Evolutionary conservation across 2,113 vertebrate genomes (phyloP).

Genomic region (Dicerorhinus sumatrensis): DNA sequence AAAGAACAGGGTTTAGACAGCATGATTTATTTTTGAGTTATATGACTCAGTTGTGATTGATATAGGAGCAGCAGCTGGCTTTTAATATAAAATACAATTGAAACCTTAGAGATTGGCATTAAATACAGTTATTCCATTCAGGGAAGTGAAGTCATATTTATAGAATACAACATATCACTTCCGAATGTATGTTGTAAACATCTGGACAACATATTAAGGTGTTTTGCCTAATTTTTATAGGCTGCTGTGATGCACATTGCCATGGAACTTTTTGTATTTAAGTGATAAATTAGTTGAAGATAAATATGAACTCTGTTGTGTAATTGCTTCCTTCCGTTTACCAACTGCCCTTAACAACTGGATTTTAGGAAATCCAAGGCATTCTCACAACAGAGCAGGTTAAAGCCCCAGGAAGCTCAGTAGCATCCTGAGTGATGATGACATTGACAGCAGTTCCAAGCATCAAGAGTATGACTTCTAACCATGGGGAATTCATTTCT

Average conservation of each 20-base stretch:
- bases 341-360: not conserved
- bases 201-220: not conserved
- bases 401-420: not conserved
- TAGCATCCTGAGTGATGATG: not conserved
- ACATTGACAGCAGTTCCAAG: not conserved
- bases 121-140: not conserved
- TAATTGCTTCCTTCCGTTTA: slow-evolving; percentile 19
- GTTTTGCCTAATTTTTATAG: not conserved
- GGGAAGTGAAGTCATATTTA: not conserved
- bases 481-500: not conserved
- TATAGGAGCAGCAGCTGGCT: not conserved
- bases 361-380: slow-evolving; percentile 24
- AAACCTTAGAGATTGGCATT: not conserved
- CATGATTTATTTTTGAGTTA: slow-evolving; percentile 22
- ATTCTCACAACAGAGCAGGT: not conserved
- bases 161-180: not conserved
- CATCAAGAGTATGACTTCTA: not conserved
- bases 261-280: not conserved
- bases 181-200: slow-evolving; percentile 23
- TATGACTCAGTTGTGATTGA: not conserved
- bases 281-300: slow-evolving; percentile 6
- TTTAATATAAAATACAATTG: slow-evolving; percentile 51
- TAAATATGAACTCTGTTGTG: not conserved
- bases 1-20: not conserved
- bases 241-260: not conserved